A percentile compares a stretch with the other conserved stretches of the same genome.
These are phyloP conservation scores for Gallinago media DNA, from an alignment of 2,113 vertebrate species.

Conservation along the genomic window DNA sequence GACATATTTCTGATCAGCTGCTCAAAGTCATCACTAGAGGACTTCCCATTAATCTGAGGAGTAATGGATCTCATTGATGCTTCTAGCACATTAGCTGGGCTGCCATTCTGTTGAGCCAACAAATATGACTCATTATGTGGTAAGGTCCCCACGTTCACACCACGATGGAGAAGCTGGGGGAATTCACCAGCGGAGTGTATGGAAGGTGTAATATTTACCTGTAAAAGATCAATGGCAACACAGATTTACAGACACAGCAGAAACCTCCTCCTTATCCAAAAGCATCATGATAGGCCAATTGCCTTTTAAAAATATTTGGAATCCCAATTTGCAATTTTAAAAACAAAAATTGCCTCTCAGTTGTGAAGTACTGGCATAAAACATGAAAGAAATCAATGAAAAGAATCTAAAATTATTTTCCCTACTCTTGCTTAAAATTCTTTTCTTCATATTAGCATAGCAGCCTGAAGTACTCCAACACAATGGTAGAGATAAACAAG, in stretches of 20 bases:
- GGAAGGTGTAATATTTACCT: slow-evolving; percentile 71
- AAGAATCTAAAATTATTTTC: not conserved
- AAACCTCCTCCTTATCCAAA: not conserved
- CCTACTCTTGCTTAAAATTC: not conserved
- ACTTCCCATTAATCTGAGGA: slow-evolving; percentile 79
- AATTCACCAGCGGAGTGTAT: slow-evolving; percentile 60
- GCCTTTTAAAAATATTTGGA: not conserved
- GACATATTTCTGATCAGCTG: slow-evolving; percentile 89
- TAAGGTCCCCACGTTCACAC: slow-evolving; percentile 13
- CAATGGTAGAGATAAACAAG: not conserved
- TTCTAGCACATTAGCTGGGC: slow-evolving; percentile 73
- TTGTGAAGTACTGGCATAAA: not conserved
- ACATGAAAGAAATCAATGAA: not conserved
- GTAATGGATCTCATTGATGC: slow-evolving; percentile 30
- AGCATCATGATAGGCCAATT: not conserved
- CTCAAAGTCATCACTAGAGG: slow-evolving; percentile 85
- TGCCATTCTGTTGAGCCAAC: slow-evolving; percentile 82
- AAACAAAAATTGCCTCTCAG: not conserved
- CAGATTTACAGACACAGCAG: not conserved
- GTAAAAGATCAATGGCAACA: slow-evolving; percentile 2
- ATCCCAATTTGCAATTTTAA: not conserved
- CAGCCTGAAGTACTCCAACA: not conserved
- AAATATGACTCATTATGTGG: slow-evolving; percentile 84
- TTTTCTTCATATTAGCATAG: not conserved
- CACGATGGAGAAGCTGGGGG: slow-evolving; percentile 65